phyloP scores from a whole-genome alignment of 2,888 invertebrate species.

The Osmoderma eremita region DNA sequence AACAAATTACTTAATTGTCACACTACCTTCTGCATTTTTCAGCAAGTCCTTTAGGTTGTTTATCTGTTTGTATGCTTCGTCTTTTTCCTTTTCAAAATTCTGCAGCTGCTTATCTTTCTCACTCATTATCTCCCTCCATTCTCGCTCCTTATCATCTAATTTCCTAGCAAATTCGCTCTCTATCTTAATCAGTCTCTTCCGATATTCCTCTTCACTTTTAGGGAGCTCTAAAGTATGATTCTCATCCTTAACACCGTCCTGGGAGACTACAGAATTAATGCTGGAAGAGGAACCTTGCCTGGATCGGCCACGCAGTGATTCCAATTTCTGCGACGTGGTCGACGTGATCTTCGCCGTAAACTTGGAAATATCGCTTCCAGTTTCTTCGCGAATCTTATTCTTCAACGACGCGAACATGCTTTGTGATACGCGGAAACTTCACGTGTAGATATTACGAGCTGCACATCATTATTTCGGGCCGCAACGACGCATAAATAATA shows the following conservation, averaged over 20 bases:
- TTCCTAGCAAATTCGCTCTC: conserved; percentile 71
- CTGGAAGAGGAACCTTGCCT: conserved; percentile 65
- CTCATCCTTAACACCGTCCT: conserved; percentile 65
- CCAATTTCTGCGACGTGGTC: conserved; percentile 66
- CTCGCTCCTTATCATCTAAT: conserved; percentile 72
- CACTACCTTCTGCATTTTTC: conserved; percentile 77
- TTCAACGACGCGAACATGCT: conserved; percentile 87
- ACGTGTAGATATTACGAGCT: not conserved
- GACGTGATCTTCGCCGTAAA: conserved; percentile 63
- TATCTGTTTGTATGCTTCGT: conserved; percentile 68
- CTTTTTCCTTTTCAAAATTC: conserved; percentile 68
- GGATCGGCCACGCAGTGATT: conserved; percentile 63
- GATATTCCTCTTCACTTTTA: conserved; percentile 63
- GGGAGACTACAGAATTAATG: conserved; percentile 62
- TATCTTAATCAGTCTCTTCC: conserved; percentile 64
- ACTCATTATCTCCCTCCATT: conserved; percentile 74
- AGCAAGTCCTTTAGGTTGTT: conserved; percentile 69
- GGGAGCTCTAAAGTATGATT: conserved; percentile 15
- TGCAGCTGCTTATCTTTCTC: conserved; percentile 69
- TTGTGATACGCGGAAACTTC: conserved; percentile 45
- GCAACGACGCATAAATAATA: not conserved
- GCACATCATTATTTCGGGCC: not conserved
- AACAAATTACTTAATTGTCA: not conserved
- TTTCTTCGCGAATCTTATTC: conserved; percentile 90
- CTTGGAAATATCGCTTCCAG: conserved; percentile 78